Evolutionary conservation across 2,888 invertebrate species (phyloP), one percentile per base, ranked within the genome.

Genomic region (Adelognathus sp.): DNA sequence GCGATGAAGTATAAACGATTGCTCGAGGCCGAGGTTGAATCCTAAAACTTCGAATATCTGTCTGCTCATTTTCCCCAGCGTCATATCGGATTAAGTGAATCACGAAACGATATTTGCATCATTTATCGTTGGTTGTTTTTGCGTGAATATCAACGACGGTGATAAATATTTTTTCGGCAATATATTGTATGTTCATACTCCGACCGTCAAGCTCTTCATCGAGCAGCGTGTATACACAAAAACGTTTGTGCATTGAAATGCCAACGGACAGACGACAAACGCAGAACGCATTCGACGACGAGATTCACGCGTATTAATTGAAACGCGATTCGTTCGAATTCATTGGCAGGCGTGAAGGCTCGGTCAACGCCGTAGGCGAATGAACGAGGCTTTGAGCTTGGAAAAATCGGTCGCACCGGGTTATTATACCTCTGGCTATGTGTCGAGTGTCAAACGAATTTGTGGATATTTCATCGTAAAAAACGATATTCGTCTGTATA

Each of bases 391-490:
- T 76, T 66, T 61, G 29, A 74, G 58, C 50, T 41, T 61, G 41
- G n/a, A 58, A 31, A 27, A 27, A 39, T 14, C n/a, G n/a, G 33
- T 44, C 54, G 36, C 29, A 36, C 33, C 31, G 52, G 46, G 52
- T 41, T 36, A 27, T 14, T 21, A 54, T 18, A 61, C 73, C 67
- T 82, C 84, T 82, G 79, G 75, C 31, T 29, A 71, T 67, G 84
- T 70, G 83, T 81, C 81, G 85, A 82, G 85, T 85, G 85, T 88
- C 88, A 87, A 87, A 87, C 86, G 83, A 86, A 88, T 86, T 81
- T 86, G n/a, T 82, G 58, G 84, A 85, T 87, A n/a, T 87, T 85
- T 24, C 83, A 86, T 74, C 46, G 63, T 73, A 78, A 76, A 78
- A 69, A 79, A 73, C 56, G 60, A 66, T 72, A 78, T 77, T 74